A percentile compares a stretch with the other conserved stretches of the same genome.
phyloP scores from a whole-genome alignment of 2,888 invertebrate species.

The Rhamnusium bicolor region DNA sequence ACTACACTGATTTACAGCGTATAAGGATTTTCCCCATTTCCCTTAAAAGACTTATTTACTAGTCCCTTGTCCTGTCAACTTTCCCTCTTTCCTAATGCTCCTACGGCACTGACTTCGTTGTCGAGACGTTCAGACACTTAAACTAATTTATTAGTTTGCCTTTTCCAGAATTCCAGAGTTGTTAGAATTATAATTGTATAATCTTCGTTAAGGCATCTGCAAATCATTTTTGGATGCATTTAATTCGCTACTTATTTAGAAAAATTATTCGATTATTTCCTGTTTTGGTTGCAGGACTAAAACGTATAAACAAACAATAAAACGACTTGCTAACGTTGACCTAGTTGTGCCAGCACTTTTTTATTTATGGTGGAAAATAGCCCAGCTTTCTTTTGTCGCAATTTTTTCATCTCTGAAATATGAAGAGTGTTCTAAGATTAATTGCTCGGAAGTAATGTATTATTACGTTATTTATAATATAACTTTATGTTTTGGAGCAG shows the following conservation, averaged over 20 bases:
- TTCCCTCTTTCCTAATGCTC: background rate
- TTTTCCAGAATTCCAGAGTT: background rate
- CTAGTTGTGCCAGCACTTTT: background rate
- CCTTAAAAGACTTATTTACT: background rate
- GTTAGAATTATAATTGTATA: slow-evolving; percentile 16
- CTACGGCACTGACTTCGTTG: slow-evolving; percentile 14
- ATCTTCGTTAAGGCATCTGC: background rate
- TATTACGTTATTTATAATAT: slow-evolving; percentile 9
- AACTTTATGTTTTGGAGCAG: background rate
- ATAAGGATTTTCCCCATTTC: slow-evolving; percentile 8
- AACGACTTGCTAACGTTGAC: background rate
- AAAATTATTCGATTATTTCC: background rate
- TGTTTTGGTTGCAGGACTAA: background rate
- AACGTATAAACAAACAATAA: background rate
- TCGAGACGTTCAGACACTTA: slow-evolving; percentile 29
- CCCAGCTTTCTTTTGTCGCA: background rate
- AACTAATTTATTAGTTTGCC: slow-evolving; percentile 32
- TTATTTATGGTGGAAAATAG: background rate
- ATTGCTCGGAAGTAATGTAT: slow-evolving; percentile 12
- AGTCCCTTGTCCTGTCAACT: background rate
- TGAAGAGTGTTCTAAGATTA: background rate
- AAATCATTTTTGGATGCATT: background rate
- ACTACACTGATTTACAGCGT: background rate
- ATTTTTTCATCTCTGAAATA: slow-evolving; percentile 14
- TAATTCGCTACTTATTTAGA: background rate